Evolutionary conservation across 2,113 vertebrate species (phyloP).

Genomic region (Pardalotus punctatus): DNA sequence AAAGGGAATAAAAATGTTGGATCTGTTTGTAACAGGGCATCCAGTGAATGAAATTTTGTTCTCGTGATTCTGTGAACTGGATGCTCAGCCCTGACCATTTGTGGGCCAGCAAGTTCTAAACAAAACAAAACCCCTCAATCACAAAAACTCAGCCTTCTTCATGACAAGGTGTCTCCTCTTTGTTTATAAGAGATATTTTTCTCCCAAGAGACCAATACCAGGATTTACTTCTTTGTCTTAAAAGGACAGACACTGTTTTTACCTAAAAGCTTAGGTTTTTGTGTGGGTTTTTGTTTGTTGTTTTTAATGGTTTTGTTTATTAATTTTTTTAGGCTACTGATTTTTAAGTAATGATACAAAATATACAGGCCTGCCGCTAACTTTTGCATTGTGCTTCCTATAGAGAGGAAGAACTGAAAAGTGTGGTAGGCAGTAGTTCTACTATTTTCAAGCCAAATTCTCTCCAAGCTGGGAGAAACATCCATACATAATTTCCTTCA

Average conservation of each 20-base stretch:
- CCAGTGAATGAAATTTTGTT: not conserved
- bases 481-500: not conserved
- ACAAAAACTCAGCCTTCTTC: not conserved
- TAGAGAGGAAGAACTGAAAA: not conserved
- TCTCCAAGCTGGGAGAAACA: not conserved
- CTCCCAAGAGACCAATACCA: accelerated
- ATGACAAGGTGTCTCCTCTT: not conserved
- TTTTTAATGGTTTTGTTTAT: not conserved
- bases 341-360: not conserved
- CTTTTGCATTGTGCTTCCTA: not conserved
- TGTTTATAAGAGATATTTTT: not conserved
- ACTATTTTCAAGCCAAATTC: not conserved
- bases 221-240: not conserved
- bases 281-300: not conserved
- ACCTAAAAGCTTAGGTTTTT: not conserved
- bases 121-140: not conserved
- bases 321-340: not conserved
- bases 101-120: not conserved
- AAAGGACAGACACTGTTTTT: not conserved
- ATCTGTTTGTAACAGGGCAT: not conserved
- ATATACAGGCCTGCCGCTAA: not conserved
- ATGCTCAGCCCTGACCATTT: not conserved
- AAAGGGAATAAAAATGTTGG: not conserved
- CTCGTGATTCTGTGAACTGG: not conserved
- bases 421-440: not conserved